Conservation (phyloP, 2,888 invertebrate species). For the Drepanosiphum platanoidis region DNA sequence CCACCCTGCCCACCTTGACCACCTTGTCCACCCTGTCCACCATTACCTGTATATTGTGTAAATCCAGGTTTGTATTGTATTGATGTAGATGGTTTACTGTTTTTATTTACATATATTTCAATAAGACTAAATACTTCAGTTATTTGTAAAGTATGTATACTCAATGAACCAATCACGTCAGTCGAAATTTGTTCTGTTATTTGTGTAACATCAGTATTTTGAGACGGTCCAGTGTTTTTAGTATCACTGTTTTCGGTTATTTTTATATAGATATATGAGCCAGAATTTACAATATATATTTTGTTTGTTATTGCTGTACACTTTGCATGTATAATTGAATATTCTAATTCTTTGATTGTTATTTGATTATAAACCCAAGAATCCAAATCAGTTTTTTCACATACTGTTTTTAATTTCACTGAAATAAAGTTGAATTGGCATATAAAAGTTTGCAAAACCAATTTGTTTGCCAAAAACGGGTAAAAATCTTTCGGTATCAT, state of each 20-base stretch:
- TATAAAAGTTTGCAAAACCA: not conserved
- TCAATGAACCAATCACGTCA: not conserved
- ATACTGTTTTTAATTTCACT: not conserved
- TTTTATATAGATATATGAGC: not conserved
- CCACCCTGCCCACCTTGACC: too few species aligned
- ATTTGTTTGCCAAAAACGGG: not conserved
- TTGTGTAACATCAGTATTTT: not conserved
- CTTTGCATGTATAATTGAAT: not conserved
- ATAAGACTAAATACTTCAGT: not conserved
- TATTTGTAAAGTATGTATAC: not conserved
- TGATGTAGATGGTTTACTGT: not conserved
- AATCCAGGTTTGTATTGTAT: not conserved
- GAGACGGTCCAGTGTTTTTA: not conserved
- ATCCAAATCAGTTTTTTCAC: not conserved
- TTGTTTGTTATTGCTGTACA: not conserved
- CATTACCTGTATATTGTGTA: not conserved
- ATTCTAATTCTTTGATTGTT: not conserved
- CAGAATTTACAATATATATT: not conserved
- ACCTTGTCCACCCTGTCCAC: too few species aligned
- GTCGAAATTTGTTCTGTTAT: not conserved
- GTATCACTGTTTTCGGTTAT: too few species aligned
- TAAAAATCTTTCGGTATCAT: slow-evolving; percentile 17
- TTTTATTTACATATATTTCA: not conserved
- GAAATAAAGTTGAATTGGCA: not conserved
- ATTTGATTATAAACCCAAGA: not conserved